phyloP scores from a whole-genome alignment of 2,888 invertebrate species.

The Ischnus inquisitorius region DNA sequence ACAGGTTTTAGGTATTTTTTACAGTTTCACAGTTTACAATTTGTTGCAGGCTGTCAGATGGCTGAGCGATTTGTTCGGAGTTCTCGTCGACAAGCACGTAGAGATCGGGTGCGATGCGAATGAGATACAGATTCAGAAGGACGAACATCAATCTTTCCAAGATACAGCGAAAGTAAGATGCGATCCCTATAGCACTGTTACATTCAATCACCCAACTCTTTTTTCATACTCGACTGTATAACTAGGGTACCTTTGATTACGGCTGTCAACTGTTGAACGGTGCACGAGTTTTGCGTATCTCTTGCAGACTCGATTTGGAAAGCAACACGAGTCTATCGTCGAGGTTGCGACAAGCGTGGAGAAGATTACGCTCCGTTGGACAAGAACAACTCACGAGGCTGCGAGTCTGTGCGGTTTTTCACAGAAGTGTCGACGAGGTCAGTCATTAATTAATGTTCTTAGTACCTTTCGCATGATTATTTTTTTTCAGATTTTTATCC shows the following conservation, averaged over 20 bases:
- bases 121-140: conserved; percentile 91
- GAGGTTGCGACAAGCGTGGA: conserved; percentile 90
- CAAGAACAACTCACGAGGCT: conserved; percentile 92
- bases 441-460: conserved; percentile 5
- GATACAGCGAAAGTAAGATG: conserved; percentile 87
- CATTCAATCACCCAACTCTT: background rate
- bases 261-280: conserved; percentile 92
- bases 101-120: conserved; percentile 91
- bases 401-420: conserved; percentile 91
- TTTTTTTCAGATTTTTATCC: no score
- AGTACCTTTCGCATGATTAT: no score
- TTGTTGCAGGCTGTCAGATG: conserved; percentile 89
- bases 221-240: background rate
- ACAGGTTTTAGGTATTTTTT: no score
- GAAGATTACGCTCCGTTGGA: conserved; percentile 89
- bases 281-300: conserved; percentile 90
- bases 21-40: no score
- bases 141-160: conserved; percentile 91
- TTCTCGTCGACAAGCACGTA: conserved; percentile 89
- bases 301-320: conserved; percentile 89
- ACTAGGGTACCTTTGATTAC: conserved; percentile 92
- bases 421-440: conserved; percentile 87
- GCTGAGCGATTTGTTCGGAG: conserved; percentile 91
- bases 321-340: conserved; percentile 87
- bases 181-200: background rate